Base-by-base conservation (phyloP, 2,888 invertebrate genomes). In the Eubasilissa splendida region DNA sequence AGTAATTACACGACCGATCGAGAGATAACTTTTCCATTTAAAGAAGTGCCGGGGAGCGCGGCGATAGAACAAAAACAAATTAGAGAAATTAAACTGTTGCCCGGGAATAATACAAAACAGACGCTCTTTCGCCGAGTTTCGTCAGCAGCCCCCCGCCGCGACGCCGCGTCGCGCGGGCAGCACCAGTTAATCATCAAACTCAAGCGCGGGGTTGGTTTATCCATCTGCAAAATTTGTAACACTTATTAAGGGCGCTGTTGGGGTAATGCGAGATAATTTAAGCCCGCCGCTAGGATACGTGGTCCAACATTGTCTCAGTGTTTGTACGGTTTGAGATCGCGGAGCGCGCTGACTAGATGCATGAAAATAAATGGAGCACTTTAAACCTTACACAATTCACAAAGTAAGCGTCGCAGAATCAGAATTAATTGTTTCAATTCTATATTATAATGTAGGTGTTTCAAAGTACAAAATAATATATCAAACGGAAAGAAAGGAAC, bases 31-130 rank as follows among this genome's bases (percentile, higher is more conserved):
- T 78, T 78, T 73, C 70, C 60, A 78, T 78, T 78, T 71, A 60
- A 73, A 71, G 63, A 78, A 78, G 63, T 63, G 71, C 73, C 63
- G 31, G 42, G 33, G 52, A 79, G 70, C 58, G 65, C 75, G 50
- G 58, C 52, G 74, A 79, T 59, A 74, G 63, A 76, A 76, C 80
- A 80, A 76, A 68, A 80, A 66, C 70, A 71, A 80, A 80, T 80
- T 80, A 77, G 74, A 77, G 74, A 66, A 81, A 81, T 81, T 81
- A 81, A 81, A 79, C 79, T 79, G 79, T 81, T 79, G 65, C 76
- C 75, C 78, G 52, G 63, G 76, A 14, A 60, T 65, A 73, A 81
- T 75, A 79, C 53, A 79, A 79, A 81, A 42, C 81, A 81, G 81
- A 81, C 79, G 71, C 14, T 50, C 14, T 52, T 50, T 68, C 52